Conservation (phyloP, 2,113 vertebrate genomes). For the Condylura cristata region DNA sequence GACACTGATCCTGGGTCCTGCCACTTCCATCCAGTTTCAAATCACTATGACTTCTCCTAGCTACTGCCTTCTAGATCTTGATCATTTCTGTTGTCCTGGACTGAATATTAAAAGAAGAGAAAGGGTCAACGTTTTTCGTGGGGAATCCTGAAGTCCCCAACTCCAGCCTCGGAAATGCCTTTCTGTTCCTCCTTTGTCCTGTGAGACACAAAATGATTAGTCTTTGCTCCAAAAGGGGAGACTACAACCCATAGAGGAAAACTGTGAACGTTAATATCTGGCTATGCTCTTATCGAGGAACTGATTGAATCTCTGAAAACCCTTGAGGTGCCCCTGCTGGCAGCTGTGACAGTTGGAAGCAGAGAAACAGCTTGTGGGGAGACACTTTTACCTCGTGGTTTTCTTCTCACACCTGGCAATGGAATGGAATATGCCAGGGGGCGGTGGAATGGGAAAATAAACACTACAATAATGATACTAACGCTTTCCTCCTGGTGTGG, state of each 20-base stretch:
- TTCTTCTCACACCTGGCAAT: slow-evolving; percentile 64
- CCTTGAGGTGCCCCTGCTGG: slow-evolving; percentile 54
- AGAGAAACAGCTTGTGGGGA: slow-evolving; percentile 46
- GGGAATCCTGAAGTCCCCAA: not conserved
- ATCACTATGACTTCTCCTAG: not conserved
- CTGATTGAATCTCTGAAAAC: slow-evolving; percentile 70
- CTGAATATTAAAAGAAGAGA: not conserved
- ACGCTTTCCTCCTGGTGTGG: not conserved
- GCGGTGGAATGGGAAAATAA: not conserved
- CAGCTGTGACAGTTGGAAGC: slow-evolving; percentile 53
- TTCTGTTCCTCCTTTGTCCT: not conserved
- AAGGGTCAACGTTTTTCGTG: not conserved
- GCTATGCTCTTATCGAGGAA: slow-evolving; percentile 57
- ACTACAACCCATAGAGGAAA: slow-evolving; percentile 44
- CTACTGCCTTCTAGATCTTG: not conserved
- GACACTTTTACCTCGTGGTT: slow-evolving; percentile 56
- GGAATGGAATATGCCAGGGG: slow-evolving; percentile 53
- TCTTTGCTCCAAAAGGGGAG: slow-evolving; percentile 35
- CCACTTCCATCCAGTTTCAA: not conserved
- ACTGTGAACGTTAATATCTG: slow-evolving; percentile 51
- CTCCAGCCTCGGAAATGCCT: not conserved
- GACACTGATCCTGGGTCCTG: not conserved
- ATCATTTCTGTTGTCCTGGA: not conserved
- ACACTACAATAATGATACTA: not conserved
- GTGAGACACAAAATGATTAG: slow-evolving; percentile 50